Base-by-base conservation (phyloP, 1,140 invertebrate genomes). In the Orchestia grillus region DNA sequence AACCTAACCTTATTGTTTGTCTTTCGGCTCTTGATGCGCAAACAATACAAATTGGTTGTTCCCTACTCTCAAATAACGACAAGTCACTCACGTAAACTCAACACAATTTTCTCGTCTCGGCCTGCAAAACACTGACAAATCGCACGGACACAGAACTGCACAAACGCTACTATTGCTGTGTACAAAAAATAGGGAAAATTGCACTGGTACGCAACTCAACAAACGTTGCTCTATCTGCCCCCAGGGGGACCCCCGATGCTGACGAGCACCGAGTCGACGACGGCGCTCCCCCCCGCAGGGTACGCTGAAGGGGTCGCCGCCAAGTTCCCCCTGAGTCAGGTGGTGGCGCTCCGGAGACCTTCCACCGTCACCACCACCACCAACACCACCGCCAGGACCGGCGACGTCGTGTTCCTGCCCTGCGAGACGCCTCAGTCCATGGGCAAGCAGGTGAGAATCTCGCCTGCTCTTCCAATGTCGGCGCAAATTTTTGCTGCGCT, bases 321-420 rank as follows among this genome's bases (percentile, higher is more conserved):
- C 44, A 94, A 94, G 92, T 94, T 94, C 44, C 92, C 92, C 43
- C 92, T 94, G 44, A 94, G 40, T n/a, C 92, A 94, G 44, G 92
- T 94, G 44, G 92, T 94, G 92, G 43, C 92, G 3, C 40, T 45
- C 6, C 41, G 92, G 44, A 4, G 92, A 40, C 92, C 92, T 6
- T 45, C 92, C 44, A 94, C 92, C 92, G 92, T 94, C 92, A 94
- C 92, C 40, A 94, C 92, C 92, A 94, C 92, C 92, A 94, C 92
- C 44, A 94, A 94, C 92, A 94, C 92, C 92, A 94, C 92, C 8
- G 92, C 92, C 43, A 94, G 92, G 92, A 94, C 92, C 6, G 92
- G 92, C 11, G 92, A 94, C 44, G 92, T 94, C 41, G 92, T 94
- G 44, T 94, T 94, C 44, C 44, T 94, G 8, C 92, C 92, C 16